Evolutionary conservation across 1,140 invertebrate species (phyloP).

Genomic region (Aricia agestis): DNA sequence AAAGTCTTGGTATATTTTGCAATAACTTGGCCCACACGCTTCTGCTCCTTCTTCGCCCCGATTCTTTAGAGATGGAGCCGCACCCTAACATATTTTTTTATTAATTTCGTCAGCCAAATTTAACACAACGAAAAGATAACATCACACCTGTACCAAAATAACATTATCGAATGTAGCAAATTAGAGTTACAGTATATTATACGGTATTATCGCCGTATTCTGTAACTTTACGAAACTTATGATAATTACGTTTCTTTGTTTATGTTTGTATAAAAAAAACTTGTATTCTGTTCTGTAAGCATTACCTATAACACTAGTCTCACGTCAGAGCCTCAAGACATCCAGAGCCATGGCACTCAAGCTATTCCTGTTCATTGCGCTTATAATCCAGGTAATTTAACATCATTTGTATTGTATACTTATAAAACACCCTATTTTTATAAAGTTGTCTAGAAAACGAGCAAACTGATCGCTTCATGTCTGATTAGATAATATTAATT

Average conservation of each 20-base stretch:
- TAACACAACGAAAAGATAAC: not conserved
- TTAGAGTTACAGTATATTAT: not conserved
- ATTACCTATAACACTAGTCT: not conserved
- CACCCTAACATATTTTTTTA: too few species aligned
- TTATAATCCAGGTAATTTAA: not conserved
- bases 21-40: too few species aligned
- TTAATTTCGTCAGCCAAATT: too few species aligned
- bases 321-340: not conserved
- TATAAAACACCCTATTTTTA: too few species aligned
- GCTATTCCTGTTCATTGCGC: not conserved
- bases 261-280: constrained; percentile 10
- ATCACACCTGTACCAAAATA: not conserved
- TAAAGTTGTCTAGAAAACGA: too few species aligned
- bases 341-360: constrained; percentile 4
- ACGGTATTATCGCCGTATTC: not conserved
- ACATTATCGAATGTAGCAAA: constrained; percentile 7
- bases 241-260: not conserved
- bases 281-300: not conserved
- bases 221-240: constrained; percentile 8
- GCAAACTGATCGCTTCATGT: too few species aligned
- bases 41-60: not conserved
- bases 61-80: too few species aligned
- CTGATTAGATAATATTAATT: too few species aligned
- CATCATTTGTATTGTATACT: not conserved
- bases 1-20: too few species aligned